These are phyloP conservation scores for Agrypnus murinus DNA, from an alignment of 2,888 invertebrate genomes.

Conservation along the genomic window DNA sequence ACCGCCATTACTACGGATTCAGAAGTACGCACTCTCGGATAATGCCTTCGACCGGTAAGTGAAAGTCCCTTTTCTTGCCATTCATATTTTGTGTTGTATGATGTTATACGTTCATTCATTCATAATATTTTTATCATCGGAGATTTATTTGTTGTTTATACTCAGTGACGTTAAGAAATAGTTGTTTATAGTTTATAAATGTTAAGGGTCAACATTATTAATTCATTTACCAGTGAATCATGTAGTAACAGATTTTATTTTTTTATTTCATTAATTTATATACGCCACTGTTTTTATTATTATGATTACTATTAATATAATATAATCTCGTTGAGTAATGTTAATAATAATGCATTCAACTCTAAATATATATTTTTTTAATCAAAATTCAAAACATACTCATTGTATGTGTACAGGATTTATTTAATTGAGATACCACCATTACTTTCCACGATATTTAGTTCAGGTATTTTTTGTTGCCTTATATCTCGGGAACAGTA, in stretches of 20 bases:
- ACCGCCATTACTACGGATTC: constrained; percentile 65
- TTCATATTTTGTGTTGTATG: constrained; percentile 16
- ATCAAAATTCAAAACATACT: too few relatives aligned
- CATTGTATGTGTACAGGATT: too few relatives aligned
- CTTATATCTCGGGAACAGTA: too few relatives aligned
- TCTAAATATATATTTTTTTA: too few relatives aligned
- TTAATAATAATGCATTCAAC: too few relatives aligned
- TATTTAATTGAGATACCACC: too few relatives aligned
- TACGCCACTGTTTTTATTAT: too few relatives aligned
- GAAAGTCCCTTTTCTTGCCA: constrained; percentile 20
- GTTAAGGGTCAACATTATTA: constrained; percentile 24
- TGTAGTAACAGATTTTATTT: not conserved
- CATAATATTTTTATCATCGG: constrained; percentile 26
- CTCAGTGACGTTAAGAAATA: constrained; percentile 15
- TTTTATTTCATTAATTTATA: too few relatives aligned
- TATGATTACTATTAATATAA: too few relatives aligned
- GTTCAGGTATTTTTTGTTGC: too few relatives aligned
- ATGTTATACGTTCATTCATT: constrained; percentile 13
- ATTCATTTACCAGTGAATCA: constrained; percentile 20
- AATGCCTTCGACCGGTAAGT: constrained; percentile 67
- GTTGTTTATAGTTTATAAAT: constrained; percentile 24
- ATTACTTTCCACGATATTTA: too few relatives aligned
- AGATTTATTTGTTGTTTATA: constrained; percentile 9
- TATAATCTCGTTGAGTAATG: too few relatives aligned
- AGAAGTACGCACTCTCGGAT: constrained; percentile 65